A percentile compares a stretch with the other conserved stretches of the same genome.
Evolutionary conservation across 2,888 invertebrate genomes (phyloP).

Genomic region (Oscheius sp.): DNA sequence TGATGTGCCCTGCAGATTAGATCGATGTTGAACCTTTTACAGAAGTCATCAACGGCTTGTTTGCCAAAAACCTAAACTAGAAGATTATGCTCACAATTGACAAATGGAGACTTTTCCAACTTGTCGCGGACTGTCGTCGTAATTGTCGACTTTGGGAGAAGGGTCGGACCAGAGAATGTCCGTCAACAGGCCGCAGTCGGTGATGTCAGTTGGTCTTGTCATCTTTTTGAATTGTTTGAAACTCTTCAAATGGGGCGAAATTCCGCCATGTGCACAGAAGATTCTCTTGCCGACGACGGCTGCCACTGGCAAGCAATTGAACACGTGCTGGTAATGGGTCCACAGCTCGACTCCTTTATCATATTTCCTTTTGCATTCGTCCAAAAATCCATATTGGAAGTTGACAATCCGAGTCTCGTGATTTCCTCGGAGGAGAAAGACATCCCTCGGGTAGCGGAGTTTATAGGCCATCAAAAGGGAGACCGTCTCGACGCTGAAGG

Average conservation of each 20-base stretch:
- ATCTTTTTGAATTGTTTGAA: constrained; percentile 75
- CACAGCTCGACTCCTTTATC: constrained; percentile 41
- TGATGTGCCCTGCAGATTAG: constrained; percentile 62
- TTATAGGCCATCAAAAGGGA: constrained; percentile 80
- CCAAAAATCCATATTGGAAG: constrained; percentile 52
- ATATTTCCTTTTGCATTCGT: constrained; percentile 41
- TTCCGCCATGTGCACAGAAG: constrained; percentile 78
- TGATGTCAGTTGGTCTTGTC: constrained; percentile 48
- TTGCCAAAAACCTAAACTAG: constrained; percentile 53
- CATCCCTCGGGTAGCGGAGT: constrained; percentile 45
- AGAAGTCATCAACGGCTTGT: constrained; percentile 48
- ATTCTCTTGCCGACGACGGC: constrained; percentile 76
- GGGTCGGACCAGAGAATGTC: constrained; percentile 51
- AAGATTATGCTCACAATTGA: background rate
- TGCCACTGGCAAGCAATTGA: constrained; percentile 77
- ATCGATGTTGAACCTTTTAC: constrained; percentile 44
- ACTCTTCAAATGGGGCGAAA: constrained; percentile 76
- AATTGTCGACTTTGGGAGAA: constrained; percentile 1
- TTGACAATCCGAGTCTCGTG: constrained; percentile 57
- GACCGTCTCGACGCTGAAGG: constrained; percentile 81
- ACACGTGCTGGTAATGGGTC: constrained; percentile 64
- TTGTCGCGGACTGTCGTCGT: background rate
- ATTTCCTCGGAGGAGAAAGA: constrained; percentile 54
- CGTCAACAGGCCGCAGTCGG: constrained; percentile 47
- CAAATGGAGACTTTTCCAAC: background rate